Evolutionary conservation across 2,797 vertebrate genomes (phyloP).

Genomic region (Melanotaenia maccullochi): DNA sequence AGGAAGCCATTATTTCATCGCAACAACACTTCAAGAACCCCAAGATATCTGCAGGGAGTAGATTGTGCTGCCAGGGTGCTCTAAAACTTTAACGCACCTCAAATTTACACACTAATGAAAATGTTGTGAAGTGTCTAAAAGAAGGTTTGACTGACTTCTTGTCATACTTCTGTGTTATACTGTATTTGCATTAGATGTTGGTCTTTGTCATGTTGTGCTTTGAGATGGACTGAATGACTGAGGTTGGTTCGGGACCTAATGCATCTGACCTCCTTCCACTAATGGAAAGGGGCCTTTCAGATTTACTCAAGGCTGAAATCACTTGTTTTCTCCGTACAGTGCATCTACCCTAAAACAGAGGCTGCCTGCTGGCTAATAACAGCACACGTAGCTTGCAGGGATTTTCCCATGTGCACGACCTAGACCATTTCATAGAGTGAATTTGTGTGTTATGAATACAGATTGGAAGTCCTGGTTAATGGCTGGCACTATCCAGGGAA

Average conservation of each 20-base stretch:
- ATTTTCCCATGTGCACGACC: conserved; percentile 62
- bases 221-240: conserved; percentile 62
- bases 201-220: conserved; percentile 55
- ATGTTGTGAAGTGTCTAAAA: conserved; percentile 42
- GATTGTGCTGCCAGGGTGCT: conserved; percentile 39
- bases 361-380: conserved; percentile 47
- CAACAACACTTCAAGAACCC: conserved; percentile 53
- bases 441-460: conserved; percentile 69
- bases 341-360: conserved; percentile 61
- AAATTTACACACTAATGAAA: conserved; percentile 31
- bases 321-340: conserved; percentile 70
- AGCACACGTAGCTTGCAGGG: conserved; percentile 64
- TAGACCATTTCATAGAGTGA: conserved; percentile 58
- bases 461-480: conserved; percentile 54
- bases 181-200: conserved; percentile 46
- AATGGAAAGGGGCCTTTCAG: conserved; percentile 81
- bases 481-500: conserved; percentile 43
- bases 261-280: conserved; percentile 80
- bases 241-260: conserved; percentile 70
- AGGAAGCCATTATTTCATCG: conserved; percentile 73
- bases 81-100: conserved; percentile 28
- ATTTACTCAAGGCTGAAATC: conserved; percentile 81
- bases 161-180: neutral
- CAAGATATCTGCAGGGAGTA: conserved; percentile 55
- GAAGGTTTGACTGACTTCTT: conserved; percentile 13